Conservation (phyloP, 2,888 invertebrate species). For the Aplocera efformata region DNA sequence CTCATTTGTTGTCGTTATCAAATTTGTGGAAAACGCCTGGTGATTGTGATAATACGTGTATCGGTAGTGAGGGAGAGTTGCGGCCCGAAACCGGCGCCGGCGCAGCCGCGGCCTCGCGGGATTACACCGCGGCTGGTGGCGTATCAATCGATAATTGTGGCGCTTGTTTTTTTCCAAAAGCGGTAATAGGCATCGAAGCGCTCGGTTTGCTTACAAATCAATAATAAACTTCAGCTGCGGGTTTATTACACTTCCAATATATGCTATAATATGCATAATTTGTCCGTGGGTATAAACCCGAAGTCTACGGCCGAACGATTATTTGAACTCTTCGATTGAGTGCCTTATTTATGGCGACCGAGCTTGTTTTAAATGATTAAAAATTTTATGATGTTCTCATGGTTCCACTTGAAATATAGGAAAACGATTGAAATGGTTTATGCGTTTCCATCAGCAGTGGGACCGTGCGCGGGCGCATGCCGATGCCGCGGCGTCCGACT, state of each 20-base stretch:
- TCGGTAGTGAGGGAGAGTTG: too few relatives aligned
- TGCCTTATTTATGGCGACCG: conserved; percentile 32
- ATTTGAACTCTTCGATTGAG: conserved; percentile 33
- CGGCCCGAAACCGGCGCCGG: conserved; percentile 6
- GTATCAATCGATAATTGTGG: conserved; percentile 33
- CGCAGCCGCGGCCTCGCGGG: conserved; percentile 11
- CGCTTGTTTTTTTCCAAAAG: conserved; percentile 29
- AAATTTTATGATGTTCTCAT: conserved; percentile 32
- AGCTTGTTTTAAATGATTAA: conserved; percentile 35
- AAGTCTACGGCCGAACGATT: conserved; percentile 29
- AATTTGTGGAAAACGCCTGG: conserved; percentile 8
- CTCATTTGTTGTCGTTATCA: conserved; percentile 10
- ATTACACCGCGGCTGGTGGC: conserved; percentile 25
- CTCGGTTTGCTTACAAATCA: conserved; percentile 26
- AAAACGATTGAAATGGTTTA: conserved; percentile 30
- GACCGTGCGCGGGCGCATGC: not conserved
- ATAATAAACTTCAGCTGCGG: conserved; percentile 28
- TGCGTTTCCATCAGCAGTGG: conserved; percentile 18
- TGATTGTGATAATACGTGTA: too few relatives aligned
- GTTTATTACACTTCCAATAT: conserved; percentile 29
- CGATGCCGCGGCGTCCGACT: conserved; percentile 1
- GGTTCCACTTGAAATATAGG: conserved; percentile 28
- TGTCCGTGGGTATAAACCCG: conserved; percentile 27
- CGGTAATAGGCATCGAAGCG: conserved; percentile 18
- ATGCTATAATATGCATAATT: conserved; percentile 25